Evolutionary conservation across 2,797 vertebrate species (phyloP).

Genomic region (Typhlichthys eigenmanni): DNA sequence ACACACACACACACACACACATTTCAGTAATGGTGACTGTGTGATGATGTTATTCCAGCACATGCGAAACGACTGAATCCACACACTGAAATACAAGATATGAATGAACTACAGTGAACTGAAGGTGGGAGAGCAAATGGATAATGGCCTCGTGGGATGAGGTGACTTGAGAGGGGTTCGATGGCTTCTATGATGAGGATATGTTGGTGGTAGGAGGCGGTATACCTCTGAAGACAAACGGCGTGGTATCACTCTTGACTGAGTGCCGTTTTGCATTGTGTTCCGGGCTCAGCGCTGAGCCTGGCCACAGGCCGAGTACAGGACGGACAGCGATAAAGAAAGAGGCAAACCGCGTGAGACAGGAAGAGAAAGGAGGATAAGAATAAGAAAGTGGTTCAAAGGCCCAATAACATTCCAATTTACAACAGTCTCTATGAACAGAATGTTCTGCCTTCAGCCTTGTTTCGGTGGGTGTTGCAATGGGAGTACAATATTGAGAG

Average conservation of each 20-base stretch:
- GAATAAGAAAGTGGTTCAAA: neutral
- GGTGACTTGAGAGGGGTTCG: neutral
- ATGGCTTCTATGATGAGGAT: neutral
- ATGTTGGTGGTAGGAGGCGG: constrained; percentile 1
- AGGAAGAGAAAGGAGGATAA: neutral
- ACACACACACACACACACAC: neutral
- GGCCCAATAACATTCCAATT: neutral
- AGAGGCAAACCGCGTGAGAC: constrained; percentile 2
- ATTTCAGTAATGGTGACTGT: neutral
- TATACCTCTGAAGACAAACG: constrained; percentile 90
- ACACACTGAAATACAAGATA: constrained; percentile 1
- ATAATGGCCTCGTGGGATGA: neutral
- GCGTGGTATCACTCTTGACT: constrained; percentile 94
- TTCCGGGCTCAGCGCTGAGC: constrained; percentile 88
- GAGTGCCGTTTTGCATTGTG: constrained; percentile 88
- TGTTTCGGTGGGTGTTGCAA: too few species aligned
- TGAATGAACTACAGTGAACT: neutral
- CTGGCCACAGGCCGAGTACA: constrained; percentile 58
- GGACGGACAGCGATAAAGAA: neutral
- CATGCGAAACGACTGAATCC: constrained; percentile 8
- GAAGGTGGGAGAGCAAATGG: constrained; percentile 9
- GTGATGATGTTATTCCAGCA: neutral
- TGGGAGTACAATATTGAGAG: too few species aligned
- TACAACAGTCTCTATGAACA: too few species aligned
- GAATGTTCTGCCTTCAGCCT: too few species aligned